These are phyloP conservation scores for Gasterosteus aculeatus DNA, from an alignment of 2,113 vertebrate species.

Conservation along the genomic window DNA sequence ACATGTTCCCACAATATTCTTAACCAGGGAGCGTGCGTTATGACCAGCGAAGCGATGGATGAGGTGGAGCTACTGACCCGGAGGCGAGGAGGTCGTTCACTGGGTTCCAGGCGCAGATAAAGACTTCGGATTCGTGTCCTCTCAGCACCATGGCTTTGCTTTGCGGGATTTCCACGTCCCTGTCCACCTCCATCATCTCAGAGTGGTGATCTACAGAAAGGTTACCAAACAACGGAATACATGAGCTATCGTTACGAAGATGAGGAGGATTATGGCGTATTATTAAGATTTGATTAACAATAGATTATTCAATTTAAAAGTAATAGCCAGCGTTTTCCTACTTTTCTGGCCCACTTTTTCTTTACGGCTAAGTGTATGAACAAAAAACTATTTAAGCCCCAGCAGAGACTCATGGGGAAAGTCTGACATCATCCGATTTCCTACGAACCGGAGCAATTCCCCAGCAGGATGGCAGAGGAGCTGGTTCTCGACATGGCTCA, in stretches of 20 bases:
- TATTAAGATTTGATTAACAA: conserved; percentile 8
- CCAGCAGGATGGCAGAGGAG: not conserved
- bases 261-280: not conserved
- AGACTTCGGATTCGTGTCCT: conserved; percentile 97
- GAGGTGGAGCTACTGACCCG: conserved; percentile 83
- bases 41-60: not conserved
- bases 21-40: not conserved
- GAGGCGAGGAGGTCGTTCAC: conserved; percentile 97
- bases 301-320: not conserved
- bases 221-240: not conserved
- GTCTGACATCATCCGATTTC: conserved; percentile 14
- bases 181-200: conserved; percentile 98
- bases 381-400: not conserved
- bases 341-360: not conserved
- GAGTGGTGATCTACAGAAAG: conserved; percentile 90
- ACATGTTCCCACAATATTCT: not conserved
- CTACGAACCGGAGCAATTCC: conserved; percentile 8
- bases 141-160: conserved; percentile 98
- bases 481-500: not conserved
- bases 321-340: not conserved
- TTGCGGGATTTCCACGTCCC: conserved; percentile 96
- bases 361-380: not conserved
- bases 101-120: conserved; percentile 99
- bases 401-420: not conserved
- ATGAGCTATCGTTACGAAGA: not conserved